A percentile compares a stretch with the other conserved stretches of the same genome.
phyloP scores from a whole-genome alignment of 2,113 vertebrate genomes.

The Anhinga anhinga region DNA sequence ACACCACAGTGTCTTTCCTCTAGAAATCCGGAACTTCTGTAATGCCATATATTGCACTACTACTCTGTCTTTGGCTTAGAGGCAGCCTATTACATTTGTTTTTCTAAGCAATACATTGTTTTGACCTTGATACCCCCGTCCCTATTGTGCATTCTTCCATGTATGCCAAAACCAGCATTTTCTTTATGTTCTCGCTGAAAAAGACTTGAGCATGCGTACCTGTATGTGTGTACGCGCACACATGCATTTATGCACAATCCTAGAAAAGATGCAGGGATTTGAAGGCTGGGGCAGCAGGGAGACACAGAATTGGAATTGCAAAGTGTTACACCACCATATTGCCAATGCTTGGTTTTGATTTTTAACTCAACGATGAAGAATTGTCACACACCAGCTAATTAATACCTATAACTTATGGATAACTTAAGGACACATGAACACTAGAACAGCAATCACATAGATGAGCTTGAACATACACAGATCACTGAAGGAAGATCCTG shows the following conservation, averaged over 20 bases:
- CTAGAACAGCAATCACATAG: not conserved
- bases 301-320: not conserved
- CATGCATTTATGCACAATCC: rapidly evolving
- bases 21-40: not conserved
- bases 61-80: not conserved
- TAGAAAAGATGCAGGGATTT: not conserved
- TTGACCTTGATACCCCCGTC: not conserved
- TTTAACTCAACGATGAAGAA: conserved; percentile 9
- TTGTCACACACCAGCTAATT: not conserved
- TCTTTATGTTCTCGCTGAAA: not conserved
- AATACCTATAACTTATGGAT: conserved; percentile 2
- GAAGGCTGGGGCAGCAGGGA: not conserved
- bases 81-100: not conserved
- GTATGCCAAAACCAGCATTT: not conserved
- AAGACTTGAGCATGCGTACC: rapidly evolving
- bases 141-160: not conserved
- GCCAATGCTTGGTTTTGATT: not conserved
- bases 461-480: not conserved
- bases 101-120: not conserved
- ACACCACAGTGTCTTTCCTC: rapidly evolving
- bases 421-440: not conserved
- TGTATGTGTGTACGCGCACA: not conserved
- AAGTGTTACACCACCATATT: not conserved
- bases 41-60: rapidly evolving
- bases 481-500: not conserved